phyloP scores from a whole-genome alignment of 1,140 invertebrate species.

The Nephila pilipes region DNA sequence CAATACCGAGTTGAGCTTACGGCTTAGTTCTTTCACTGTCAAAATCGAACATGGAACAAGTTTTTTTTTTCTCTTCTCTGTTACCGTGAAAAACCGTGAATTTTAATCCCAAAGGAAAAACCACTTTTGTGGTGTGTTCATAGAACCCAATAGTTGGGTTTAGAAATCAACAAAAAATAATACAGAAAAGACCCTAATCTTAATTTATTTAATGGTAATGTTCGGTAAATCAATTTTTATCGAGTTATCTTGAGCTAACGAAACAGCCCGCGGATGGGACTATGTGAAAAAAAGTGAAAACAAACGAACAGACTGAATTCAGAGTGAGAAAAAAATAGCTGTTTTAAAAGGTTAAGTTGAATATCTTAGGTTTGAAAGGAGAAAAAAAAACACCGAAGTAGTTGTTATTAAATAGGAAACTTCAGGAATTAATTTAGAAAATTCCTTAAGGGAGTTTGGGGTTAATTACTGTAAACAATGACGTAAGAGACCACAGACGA shows the following conservation, averaged over 20 bases:
- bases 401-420: conserved; percentile 56
- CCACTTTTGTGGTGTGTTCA: conserved; percentile 19
- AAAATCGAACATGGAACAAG: conserved; percentile 14
- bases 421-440: conserved; percentile 53
- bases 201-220: conserved; percentile 62
- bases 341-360: conserved; percentile 23
- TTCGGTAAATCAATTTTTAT: conserved; percentile 59
- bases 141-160: background rate
- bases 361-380: background rate
- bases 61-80: conserved; percentile 19
- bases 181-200: conserved; percentile 11
- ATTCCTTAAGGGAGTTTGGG: conserved; percentile 50
- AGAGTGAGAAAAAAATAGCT: background rate
- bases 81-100: conserved; percentile 37
- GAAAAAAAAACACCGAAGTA: background rate
- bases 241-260: conserved; percentile 5
- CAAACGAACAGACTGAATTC: background rate
- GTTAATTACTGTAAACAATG: conserved; percentile 63
- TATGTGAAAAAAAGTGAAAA: conserved; percentile 1
- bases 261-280: background rate
- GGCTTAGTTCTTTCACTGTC: conserved; percentile 33
- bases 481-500: background rate
- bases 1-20: conserved; percentile 27
- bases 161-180: background rate
- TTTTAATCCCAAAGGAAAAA: conserved; percentile 23